These are phyloP conservation scores for Lampris incognitus DNA, from an alignment of 2,113 vertebrate genomes.

Conservation along the genomic window DNA sequence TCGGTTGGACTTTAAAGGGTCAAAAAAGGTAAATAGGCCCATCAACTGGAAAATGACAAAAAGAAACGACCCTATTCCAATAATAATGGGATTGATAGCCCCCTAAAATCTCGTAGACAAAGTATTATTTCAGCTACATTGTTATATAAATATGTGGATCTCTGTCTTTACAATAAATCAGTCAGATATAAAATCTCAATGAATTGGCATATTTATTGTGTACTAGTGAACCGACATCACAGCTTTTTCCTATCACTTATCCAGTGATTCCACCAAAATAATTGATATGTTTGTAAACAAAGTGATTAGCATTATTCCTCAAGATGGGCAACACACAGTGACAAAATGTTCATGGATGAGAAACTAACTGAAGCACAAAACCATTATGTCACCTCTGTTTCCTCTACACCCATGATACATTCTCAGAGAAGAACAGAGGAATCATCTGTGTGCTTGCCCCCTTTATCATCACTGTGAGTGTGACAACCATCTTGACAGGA, in stretches of 20 bases:
- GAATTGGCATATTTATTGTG: too few species aligned
- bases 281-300: not conserved
- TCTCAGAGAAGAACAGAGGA: constrained; percentile 59
- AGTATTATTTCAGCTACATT: too few species aligned
- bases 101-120: too few species aligned
- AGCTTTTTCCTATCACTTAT: too few species aligned
- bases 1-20: too few species aligned
- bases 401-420: constrained; percentile 51
- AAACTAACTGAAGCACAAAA: constrained; percentile 35
- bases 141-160: too few species aligned
- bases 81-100: too few species aligned
- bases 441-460: constrained; percentile 59
- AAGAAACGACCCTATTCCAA: too few species aligned
- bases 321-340: constrained; percentile 7
- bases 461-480: constrained; percentile 39
- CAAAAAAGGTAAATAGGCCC: not conserved
- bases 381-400: constrained; percentile 58
- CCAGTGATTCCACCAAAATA: too few species aligned
- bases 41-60: not conserved
- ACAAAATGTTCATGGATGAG: not conserved
- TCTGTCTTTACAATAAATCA: too few species aligned
- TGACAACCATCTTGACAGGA: constrained; percentile 72
- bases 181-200: too few species aligned
- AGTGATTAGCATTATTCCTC: not conserved
- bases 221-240: too few species aligned